These are phyloP conservation scores for Trogon melanurus DNA, from an alignment of 2,113 vertebrate species.

Conservation along the genomic window DNA sequence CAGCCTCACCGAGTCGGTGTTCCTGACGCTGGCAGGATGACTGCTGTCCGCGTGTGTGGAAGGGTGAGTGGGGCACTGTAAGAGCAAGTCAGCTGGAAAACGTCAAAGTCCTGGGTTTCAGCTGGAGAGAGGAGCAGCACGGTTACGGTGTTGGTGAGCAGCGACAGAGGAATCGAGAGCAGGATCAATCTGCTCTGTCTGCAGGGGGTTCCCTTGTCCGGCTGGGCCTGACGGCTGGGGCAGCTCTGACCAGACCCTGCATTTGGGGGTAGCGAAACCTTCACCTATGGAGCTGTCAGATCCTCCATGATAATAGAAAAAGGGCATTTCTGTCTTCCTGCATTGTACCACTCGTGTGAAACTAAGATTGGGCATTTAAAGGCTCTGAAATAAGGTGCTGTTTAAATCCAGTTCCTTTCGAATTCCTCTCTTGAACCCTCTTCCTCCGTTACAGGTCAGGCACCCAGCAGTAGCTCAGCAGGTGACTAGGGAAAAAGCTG, in stretches of 20 bases:
- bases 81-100: constrained; percentile 18
- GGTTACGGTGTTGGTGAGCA: not conserved
- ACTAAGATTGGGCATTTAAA: not conserved
- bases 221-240: not conserved
- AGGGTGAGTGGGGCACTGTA: not conserved
- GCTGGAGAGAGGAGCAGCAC: not conserved
- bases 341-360: accelerated
- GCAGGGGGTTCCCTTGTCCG: not conserved
- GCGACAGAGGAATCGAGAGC: not conserved
- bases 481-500: not conserved
- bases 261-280: not conserved
- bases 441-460: not conserved
- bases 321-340: not conserved
- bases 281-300: not conserved
- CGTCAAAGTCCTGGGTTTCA: not conserved
- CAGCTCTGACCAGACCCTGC: accelerated
- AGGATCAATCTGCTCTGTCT: not conserved
- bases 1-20: not conserved
- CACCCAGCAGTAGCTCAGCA: not conserved
- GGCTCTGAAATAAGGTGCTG: not conserved
- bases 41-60: not conserved
- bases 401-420: not conserved
- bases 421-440: not conserved
- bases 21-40: not conserved
- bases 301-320: not conserved